These are phyloP conservation scores for Xenus cinereus DNA, from an alignment of 2,113 vertebrate species.

Conservation along the genomic window DNA sequence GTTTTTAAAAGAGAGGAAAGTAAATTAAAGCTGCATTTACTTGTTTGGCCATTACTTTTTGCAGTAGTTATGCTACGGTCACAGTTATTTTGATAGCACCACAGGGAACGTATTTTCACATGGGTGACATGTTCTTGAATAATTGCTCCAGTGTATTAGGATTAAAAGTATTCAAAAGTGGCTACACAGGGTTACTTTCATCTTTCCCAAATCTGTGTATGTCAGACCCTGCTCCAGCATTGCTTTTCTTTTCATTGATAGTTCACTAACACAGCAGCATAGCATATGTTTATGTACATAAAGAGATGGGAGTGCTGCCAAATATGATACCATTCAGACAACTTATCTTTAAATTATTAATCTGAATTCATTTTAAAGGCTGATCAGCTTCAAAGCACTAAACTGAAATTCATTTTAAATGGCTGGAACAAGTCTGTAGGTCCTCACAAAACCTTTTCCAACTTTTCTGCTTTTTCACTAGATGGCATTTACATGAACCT, in stretches of 20 bases:
- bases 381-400: neutral
- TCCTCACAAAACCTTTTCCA: neutral
- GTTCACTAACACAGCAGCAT: neutral
- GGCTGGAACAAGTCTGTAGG: neutral
- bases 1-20: neutral
- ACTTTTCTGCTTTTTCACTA: neutral
- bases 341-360: neutral
- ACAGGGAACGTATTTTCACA: neutral
- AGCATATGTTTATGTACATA: rapidly evolving
- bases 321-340: neutral
- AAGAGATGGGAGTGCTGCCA: neutral
- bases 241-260: neutral
- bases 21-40: neutral
- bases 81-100: neutral
- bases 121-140: neutral
- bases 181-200: neutral
- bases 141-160: neutral
- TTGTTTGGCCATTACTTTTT: neutral
- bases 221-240: neutral
- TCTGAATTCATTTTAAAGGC: neutral
- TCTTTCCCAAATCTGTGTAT: conserved; percentile 1
- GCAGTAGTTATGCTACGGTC: neutral
- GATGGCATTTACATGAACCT: neutral
- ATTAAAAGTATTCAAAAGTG: conserved; percentile 10
- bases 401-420: neutral